A percentile compares a stretch with the other conserved stretches of the same genome.
phyloP scores from a whole-genome alignment of 2,113 vertebrate genomes.

The Thalassoma bifasciatum region DNA sequence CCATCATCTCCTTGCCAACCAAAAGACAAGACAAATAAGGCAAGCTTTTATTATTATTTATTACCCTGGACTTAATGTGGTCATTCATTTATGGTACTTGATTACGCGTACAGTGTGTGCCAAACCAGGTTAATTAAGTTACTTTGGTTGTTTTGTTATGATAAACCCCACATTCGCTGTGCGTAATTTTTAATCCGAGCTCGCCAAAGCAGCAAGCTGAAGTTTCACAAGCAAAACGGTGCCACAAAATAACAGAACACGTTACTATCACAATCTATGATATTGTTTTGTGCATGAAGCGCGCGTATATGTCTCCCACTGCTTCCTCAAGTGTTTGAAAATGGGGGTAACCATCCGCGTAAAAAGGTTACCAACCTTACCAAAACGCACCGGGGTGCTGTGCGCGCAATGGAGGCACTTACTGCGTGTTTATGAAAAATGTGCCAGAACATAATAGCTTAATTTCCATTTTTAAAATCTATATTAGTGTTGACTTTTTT shows the following conservation, averaged over 20 bases:
- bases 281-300: slow-evolving; percentile 5
- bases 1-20: slow-evolving; percentile 84
- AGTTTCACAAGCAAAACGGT: slow-evolving; percentile 6
- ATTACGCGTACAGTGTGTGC: slow-evolving; percentile 46
- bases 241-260: background rate
- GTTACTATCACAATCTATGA: background rate
- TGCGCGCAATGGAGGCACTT: slow-evolving; percentile 53
- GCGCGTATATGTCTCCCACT: background rate
- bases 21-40: slow-evolving; percentile 68
- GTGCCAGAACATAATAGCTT: background rate
- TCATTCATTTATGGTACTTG: slow-evolving; percentile 65
- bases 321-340: slow-evolving; percentile 18
- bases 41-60: slow-evolving; percentile 68
- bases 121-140: slow-evolving; percentile 55
- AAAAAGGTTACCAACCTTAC: slow-evolving; percentile 77
- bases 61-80: slow-evolving; percentile 44
- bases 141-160: slow-evolving; percentile 23
- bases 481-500: too few species aligned
- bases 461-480: background rate
- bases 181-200: slow-evolving; percentile 75
- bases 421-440: background rate
- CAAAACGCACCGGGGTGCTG: slow-evolving; percentile 71
- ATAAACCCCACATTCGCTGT: slow-evolving; percentile 31
- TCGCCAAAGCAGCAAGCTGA: slow-evolving; percentile 18
- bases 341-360: slow-evolving; percentile 65